These are phyloP conservation scores for Vanessa atalanta DNA, from an alignment of 1,140 invertebrate species.

Conservation along the genomic window DNA sequence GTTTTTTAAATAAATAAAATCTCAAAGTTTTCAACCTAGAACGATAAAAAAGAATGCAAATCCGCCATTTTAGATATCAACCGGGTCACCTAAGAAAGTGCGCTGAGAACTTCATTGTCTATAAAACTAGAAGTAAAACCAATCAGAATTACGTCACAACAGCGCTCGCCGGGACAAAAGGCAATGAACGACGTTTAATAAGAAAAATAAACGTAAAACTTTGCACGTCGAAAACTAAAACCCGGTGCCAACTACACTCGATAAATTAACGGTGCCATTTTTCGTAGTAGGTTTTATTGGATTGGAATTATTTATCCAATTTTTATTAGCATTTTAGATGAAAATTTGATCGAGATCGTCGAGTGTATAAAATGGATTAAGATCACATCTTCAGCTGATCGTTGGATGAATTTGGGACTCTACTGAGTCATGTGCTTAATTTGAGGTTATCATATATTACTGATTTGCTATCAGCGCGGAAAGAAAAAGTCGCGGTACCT, in stretches of 20 bases:
- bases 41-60: background rate
- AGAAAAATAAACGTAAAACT: slow-evolving; percentile 11
- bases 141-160: slow-evolving; percentile 9
- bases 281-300: background rate
- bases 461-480: too few species aligned
- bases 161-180: background rate
- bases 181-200: background rate
- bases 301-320: background rate
- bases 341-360: too few species aligned
- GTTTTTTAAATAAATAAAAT: too few species aligned
- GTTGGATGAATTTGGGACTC: too few species aligned
- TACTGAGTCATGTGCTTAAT: too few species aligned
- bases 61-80: background rate
- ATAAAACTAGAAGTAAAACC: slow-evolving; percentile 6
- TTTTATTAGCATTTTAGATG: background rate
- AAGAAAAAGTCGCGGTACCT: too few species aligned
- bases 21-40: background rate
- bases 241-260: slow-evolving; percentile 12
- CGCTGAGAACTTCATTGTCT: background rate
- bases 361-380: too few species aligned
- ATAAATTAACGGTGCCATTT: background rate
- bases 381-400: too few species aligned
- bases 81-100: background rate
- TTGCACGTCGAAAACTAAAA: slow-evolving; percentile 7
- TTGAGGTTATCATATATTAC: too few species aligned